Percentiles rank a stretch among this genome's conserved stretches.
phyloP scores from a whole-genome alignment of 2,113 vertebrate genomes.

The Hemiprocne comata region DNA sequence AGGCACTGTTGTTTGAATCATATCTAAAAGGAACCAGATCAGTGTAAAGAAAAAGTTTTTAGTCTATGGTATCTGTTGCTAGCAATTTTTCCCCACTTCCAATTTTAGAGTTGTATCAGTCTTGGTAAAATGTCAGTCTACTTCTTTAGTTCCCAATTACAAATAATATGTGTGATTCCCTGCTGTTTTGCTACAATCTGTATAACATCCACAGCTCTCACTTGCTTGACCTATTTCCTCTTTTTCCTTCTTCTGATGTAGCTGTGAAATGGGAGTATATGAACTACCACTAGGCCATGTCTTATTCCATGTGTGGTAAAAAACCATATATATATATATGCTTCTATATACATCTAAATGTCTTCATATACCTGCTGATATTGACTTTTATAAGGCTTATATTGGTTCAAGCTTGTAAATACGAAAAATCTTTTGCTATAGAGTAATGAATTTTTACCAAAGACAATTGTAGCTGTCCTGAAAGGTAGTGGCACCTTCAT shows the following conservation, averaged over 20 bases:
- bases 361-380: not conserved
- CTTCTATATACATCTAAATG: not conserved
- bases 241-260: not conserved
- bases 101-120: not conserved
- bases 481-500: not conserved
- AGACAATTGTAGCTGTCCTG: not conserved
- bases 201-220: not conserved
- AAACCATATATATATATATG: not conserved
- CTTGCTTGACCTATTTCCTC: not conserved
- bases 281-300: not conserved
- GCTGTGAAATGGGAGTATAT: not conserved
- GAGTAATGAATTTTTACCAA: not conserved
- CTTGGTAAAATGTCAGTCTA: not conserved
- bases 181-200: not conserved
- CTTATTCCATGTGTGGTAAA: not conserved
- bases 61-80: not conserved
- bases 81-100: not conserved
- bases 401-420: not conserved
- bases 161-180: not conserved
- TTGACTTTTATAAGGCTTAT: not conserved
- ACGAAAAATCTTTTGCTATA: not conserved
- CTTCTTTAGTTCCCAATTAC: not conserved
- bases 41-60: not conserved
- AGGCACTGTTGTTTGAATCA: not conserved
- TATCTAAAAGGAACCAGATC: not conserved